A percentile compares a stretch with the other conserved stretches of the same genome.
Evolutionary conservation across 2,113 vertebrate genomes (phyloP).

Genomic region (Corythaixoides concolor): DNA sequence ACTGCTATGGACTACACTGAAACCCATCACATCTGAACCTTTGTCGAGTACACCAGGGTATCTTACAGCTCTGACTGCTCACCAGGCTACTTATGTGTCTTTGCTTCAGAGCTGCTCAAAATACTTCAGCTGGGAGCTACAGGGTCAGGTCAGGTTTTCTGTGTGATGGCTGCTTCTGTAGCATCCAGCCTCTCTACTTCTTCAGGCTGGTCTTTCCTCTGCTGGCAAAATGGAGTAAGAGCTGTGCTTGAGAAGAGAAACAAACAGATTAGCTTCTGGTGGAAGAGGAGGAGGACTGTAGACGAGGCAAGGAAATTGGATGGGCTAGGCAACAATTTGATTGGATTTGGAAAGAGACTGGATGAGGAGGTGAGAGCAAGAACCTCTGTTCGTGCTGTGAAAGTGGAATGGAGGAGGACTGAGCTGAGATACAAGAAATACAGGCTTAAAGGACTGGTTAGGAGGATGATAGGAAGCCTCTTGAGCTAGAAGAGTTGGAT

Average conservation of each 20-base stretch:
- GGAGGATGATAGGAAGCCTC: neutral
- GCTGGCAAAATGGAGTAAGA: neutral
- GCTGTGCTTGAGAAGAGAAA: neutral
- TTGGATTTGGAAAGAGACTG: neutral
- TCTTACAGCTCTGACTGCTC: neutral
- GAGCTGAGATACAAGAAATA: neutral
- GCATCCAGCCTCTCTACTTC: neutral
- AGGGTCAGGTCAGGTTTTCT: neutral
- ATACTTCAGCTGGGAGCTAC: neutral
- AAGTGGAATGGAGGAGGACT: neutral
- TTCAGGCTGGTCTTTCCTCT: neutral
- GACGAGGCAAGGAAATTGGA: neutral
- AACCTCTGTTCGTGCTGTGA: neutral
- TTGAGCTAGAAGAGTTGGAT: neutral
- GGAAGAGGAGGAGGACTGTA: neutral
- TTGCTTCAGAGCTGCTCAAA: neutral
- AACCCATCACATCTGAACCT: neutral
- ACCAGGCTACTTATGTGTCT: neutral
- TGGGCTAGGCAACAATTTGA: neutral
- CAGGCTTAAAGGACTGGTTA: neutral
- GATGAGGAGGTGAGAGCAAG: neutral
- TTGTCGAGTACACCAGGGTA: neutral
- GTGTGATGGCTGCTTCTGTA: neutral
- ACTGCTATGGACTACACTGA: neutral
- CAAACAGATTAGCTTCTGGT: neutral